A percentile compares a stretch with the other conserved stretches of the same genome.
Conservation (phyloP, 2,888 invertebrate species). For the Tethea ocularis region DNA sequence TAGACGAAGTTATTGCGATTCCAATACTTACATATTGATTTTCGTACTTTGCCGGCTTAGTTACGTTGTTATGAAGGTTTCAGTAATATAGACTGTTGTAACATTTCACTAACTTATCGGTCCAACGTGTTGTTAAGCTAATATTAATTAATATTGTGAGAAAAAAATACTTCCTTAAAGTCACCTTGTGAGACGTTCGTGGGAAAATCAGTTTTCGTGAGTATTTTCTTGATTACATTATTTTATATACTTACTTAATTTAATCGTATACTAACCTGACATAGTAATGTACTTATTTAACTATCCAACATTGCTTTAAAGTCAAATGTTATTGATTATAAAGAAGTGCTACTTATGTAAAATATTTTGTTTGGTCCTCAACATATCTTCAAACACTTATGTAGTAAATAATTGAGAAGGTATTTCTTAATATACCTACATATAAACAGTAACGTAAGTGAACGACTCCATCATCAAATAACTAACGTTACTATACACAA, state of each 20-base stretch:
- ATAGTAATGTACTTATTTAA: background rate
- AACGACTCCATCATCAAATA: background rate
- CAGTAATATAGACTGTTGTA: slow-evolving; percentile 45
- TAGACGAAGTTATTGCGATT: slow-evolving; percentile 62
- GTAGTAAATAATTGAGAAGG: background rate
- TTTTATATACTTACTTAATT: background rate
- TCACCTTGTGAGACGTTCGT: slow-evolving; percentile 61
- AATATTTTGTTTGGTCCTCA: background rate
- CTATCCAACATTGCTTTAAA: too few species aligned
- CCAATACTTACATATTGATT: slow-evolving; percentile 72
- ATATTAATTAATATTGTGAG: slow-evolving; percentile 41
- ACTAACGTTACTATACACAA: slow-evolving; percentile 23
- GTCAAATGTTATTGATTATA: background rate
- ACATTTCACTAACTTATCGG: slow-evolving; percentile 38
- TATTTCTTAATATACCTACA: background rate
- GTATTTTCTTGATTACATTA: slow-evolving; percentile 38
- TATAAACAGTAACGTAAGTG: background rate
- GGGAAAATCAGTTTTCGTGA: slow-evolving; percentile 65
- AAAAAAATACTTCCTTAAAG: slow-evolving; percentile 42
- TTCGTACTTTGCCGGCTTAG: slow-evolving; percentile 77
- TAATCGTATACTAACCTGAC: background rate
- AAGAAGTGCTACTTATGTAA: background rate
- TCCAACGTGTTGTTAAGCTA: slow-evolving; percentile 31
- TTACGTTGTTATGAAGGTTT: slow-evolving; percentile 71
- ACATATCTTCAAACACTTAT: background rate